Evolutionary conservation across 2,888 invertebrate species (phyloP), one percentile per base, ranked within the genome.

Genomic region (Neoaliturus tenellus): DNA sequence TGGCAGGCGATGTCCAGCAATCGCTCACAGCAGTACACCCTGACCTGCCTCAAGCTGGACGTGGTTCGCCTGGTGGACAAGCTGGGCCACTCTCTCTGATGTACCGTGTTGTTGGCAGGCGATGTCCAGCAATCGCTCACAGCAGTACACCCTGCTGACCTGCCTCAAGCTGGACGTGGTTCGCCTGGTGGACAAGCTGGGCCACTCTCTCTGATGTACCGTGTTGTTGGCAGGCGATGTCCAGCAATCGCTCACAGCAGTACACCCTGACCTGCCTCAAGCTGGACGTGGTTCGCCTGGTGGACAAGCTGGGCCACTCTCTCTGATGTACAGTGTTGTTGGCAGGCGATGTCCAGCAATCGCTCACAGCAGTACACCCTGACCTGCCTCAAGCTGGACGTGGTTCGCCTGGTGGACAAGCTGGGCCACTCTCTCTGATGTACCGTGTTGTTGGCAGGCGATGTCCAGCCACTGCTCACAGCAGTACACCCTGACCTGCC

Each of bases 141-240:
- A 91, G 48, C 90, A 91, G 0, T 94, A 94, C 88, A 95, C 94
- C 89, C n/a, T n/a, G n/a, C 92, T 94, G 31, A 95, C 95, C 89
- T 97, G 97, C 88, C 90, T 96, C 62, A 96, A 96, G 89, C 91
- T 96, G 85, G 96, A 96, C 88, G 93, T 95, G 78, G 93, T 96
- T 2, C 95, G 95, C 0, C 94, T 96, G 88, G 92, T 96, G 86
- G 96, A 96, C 88, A 93, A 94, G 67, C 89, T 96, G 48, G 94
- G 95, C 87, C 94, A 95, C 89, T 93, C 94, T 85, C 93, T 94
- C 87, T 94, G n/a, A n/a, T n/a, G n/a, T n/a, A n/a, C n/a, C n/a
- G 31, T 33, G 25, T 58, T 69, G 31, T 81, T 73, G n/a, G n/a
- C 84, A 84, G 84, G 25, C 81, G 33, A 58, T 84, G 62, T 44